phyloP scores from a whole-genome alignment of 1,140 invertebrate genomes.

The Ips nitidus region DNA sequence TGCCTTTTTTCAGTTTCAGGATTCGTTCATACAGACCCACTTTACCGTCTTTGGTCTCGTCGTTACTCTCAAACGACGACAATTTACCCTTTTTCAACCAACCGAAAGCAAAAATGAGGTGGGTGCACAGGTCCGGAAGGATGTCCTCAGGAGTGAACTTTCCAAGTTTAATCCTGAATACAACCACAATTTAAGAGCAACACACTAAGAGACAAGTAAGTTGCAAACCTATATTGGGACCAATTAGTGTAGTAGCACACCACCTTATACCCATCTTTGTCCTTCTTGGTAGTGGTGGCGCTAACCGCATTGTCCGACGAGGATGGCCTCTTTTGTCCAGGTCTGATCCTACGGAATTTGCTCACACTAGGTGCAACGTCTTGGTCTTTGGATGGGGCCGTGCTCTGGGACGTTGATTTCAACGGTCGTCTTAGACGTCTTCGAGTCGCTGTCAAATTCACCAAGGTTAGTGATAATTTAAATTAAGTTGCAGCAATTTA shows the following conservation, averaged over 20 bases:
- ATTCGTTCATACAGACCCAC: slow-evolving; percentile 86
- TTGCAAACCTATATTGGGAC: slow-evolving; percentile 76
- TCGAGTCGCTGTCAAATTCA: slow-evolving; percentile 52
- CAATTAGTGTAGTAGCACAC: slow-evolving; percentile 98
- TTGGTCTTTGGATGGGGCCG: slow-evolving; percentile 60
- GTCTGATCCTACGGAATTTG: slow-evolving; percentile 66
- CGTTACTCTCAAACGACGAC: slow-evolving; percentile 88
- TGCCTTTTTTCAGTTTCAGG: slow-evolving; percentile 80
- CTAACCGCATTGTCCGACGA: slow-evolving; percentile 58
- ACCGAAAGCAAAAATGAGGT: slow-evolving; percentile 94
- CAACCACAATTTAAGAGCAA: not conserved
- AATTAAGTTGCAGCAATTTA: not conserved
- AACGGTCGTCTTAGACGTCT: slow-evolving; percentile 57
- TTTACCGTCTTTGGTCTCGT: slow-evolving; percentile 91
- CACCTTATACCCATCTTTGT: slow-evolving; percentile 69
- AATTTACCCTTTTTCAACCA: slow-evolving; percentile 95
- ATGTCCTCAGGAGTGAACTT: slow-evolving; percentile 96
- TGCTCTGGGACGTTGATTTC: slow-evolving; percentile 45
- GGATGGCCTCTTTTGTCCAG: slow-evolving; percentile 56
- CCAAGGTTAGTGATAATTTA: not conserved
- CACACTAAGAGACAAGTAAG: not conserved
- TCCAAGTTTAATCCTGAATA: slow-evolving; percentile 75
- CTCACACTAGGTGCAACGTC: slow-evolving; percentile 65
- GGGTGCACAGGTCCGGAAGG: slow-evolving; percentile 91
- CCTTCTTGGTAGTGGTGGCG: slow-evolving; percentile 57